These are phyloP conservation scores for Coturnix japonica DNA, from an alignment of 2,113 vertebrate species.

Conservation along the genomic window DNA sequence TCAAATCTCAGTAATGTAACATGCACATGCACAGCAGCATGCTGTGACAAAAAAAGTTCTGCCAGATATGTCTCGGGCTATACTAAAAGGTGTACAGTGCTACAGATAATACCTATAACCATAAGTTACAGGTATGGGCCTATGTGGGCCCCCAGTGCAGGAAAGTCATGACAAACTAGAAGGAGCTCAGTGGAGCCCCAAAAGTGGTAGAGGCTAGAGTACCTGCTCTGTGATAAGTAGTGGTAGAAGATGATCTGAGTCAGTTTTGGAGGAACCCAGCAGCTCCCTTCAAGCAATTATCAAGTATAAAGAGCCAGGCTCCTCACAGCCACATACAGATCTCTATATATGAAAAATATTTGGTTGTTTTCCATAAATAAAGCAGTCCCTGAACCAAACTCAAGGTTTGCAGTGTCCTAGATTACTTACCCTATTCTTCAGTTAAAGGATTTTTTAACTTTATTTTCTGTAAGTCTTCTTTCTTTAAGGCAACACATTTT, in stretches of 20 bases:
- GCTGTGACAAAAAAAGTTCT: background rate
- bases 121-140: no score
- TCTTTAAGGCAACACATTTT: background rate
- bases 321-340: background rate
- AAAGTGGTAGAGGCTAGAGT: fast-evolving
- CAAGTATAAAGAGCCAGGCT: background rate
- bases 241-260: background rate
- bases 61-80: background rate
- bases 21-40: no score
- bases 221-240: background rate
- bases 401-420: background rate
- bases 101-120: background rate
- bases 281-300: background rate
- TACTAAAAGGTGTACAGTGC: background rate
- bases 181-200: fast-evolving
- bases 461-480: background rate
- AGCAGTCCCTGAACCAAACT: background rate
- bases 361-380: background rate
- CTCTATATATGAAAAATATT: background rate
- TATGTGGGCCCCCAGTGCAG: background rate
- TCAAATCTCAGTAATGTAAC: background rate
- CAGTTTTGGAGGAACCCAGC: background rate
- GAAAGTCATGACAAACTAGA: fast-evolving
- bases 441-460: background rate
- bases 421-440: background rate